A percentile compares a stretch with the other conserved stretches of the same genome.
Conservation (phyloP, 2,113 vertebrate species). For the Trichechus manatus region DNA sequence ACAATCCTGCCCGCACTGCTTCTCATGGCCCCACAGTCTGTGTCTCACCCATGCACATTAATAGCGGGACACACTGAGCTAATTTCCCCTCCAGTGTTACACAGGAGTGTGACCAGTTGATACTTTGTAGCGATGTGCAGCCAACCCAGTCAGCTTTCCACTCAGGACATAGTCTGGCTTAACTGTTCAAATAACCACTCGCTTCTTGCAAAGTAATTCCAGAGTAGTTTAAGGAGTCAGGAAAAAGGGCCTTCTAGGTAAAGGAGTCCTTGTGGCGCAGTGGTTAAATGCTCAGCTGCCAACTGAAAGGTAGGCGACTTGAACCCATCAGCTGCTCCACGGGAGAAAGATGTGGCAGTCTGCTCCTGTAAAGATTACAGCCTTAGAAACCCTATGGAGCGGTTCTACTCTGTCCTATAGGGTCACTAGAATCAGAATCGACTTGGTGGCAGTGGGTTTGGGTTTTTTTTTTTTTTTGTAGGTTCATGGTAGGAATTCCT, state of each 20-base stretch:
- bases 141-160: neutral
- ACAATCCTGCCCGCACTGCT: neutral
- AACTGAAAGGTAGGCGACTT: too few relatives aligned
- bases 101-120: neutral
- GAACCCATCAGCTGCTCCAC: too few relatives aligned
- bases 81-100: accelerated
- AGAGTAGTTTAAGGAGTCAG: neutral
- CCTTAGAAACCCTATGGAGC: too few relatives aligned
- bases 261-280: too few relatives aligned
- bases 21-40: neutral
- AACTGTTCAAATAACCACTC: neutral
- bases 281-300: too few relatives aligned
- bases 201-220: neutral
- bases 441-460: too few relatives aligned
- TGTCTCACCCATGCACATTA: neutral
- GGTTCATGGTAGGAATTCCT: neutral
- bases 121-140: neutral
- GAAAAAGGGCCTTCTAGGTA: neutral
- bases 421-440: too few relatives aligned
- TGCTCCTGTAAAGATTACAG: too few relatives aligned
- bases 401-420: too few relatives aligned
- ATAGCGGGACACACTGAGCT: accelerated
- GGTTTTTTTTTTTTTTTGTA: neutral
- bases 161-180: neutral
- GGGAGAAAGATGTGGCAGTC: too few relatives aligned